These are phyloP conservation scores for Colinus virginianus DNA, from an alignment of 2,113 vertebrate genomes.

Conservation along the genomic window DNA sequence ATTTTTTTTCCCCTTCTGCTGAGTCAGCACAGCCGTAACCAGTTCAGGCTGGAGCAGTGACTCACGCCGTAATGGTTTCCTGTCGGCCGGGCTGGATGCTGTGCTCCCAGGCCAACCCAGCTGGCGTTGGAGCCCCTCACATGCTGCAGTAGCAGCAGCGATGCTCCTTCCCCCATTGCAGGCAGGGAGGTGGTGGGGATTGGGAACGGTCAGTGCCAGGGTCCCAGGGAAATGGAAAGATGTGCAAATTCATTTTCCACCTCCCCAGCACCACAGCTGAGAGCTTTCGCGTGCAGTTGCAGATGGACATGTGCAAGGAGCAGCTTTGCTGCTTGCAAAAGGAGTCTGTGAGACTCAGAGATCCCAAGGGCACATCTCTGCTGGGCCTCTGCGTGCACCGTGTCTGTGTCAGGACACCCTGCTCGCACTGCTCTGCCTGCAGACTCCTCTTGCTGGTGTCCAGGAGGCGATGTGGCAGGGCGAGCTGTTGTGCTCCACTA, in stretches of 20 bases:
- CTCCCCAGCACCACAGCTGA: background rate
- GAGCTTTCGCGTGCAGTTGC: background rate
- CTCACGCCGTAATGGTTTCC: constrained; percentile 60
- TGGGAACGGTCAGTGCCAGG: fast-evolving
- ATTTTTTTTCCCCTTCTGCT: constrained; percentile 34
- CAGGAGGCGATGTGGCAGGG: background rate
- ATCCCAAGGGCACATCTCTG: background rate
- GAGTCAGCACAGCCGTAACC: constrained; percentile 69
- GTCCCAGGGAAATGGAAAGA: background rate
- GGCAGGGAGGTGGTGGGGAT: background rate
- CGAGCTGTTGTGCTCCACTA: background rate
- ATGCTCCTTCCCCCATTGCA: background rate
- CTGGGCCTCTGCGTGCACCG: background rate
- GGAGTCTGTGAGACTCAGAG: background rate
- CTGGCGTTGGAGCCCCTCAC: background rate
- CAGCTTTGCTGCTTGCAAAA: background rate
- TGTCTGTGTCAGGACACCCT: background rate
- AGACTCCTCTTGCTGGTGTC: background rate
- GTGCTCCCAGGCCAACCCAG: background rate
- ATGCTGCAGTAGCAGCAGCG: fast-evolving
- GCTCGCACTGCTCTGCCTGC: background rate
- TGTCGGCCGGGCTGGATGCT: constrained; percentile 1
- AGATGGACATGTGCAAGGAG: background rate
- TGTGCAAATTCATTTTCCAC: background rate
- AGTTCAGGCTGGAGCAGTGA: constrained; percentile 67